Conservation (phyloP, 2,113 vertebrate species). For the Pseudopodoces humilis region DNA sequence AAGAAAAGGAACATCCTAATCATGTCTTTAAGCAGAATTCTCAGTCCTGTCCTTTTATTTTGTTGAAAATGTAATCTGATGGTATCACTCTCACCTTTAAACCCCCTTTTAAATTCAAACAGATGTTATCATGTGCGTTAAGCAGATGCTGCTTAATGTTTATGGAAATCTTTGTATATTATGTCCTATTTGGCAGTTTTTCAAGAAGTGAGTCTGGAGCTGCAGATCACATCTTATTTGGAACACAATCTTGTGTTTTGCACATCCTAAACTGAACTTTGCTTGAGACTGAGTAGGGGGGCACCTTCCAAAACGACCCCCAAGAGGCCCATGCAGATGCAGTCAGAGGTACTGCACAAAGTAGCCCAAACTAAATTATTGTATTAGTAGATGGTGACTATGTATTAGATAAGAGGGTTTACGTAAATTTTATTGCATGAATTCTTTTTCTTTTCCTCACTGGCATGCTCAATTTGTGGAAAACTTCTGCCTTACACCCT, state of each 20-base stretch:
- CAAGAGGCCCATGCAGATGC: neutral
- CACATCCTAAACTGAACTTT: fast-evolving
- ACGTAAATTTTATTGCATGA: neutral
- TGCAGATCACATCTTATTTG: neutral
- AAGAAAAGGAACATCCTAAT: neutral
- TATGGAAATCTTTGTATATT: neutral
- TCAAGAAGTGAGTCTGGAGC: neutral
- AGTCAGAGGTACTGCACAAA: neutral
- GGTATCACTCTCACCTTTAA: neutral
- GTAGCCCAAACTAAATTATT: neutral
- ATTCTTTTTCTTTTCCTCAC: neutral
- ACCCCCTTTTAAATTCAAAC: neutral
- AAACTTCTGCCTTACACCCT: neutral
- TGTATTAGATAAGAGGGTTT: neutral
- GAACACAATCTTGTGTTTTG: neutral
- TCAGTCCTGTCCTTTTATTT: neutral
- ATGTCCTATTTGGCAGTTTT: neutral
- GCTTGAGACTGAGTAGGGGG: neutral
- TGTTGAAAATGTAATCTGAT: neutral
- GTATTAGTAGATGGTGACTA: neutral
- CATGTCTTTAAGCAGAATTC: neutral
- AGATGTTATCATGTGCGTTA: neutral
- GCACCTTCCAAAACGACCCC: fast-evolving
- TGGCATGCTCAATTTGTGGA: neutral
- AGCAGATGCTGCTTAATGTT: neutral